Evolutionary conservation across 2,888 invertebrate genomes (phyloP).

Genomic region (Bellardia pandia): DNA sequence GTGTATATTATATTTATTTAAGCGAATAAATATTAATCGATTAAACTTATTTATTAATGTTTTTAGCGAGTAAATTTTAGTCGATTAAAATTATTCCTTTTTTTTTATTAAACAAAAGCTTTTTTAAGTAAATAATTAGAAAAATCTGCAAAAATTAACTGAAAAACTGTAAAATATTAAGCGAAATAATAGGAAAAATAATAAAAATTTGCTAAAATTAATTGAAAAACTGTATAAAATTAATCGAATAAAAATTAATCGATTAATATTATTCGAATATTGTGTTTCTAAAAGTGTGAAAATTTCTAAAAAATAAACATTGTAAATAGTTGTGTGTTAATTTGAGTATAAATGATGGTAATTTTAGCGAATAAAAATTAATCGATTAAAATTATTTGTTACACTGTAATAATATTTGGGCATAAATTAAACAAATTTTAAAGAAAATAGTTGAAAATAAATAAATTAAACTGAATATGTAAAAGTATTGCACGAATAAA

Average conservation of each 20-base stretch:
- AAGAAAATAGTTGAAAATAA: too few species aligned
- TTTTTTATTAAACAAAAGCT: too few species aligned
- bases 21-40: background rate
- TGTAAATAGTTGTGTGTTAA: too few species aligned
- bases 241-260: background rate
- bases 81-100: constrained; percentile 1
- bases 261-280: background rate
- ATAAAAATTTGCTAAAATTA: background rate
- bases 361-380: background rate
- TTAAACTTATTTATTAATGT: background rate
- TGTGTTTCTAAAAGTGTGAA: too few species aligned
- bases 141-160: background rate
- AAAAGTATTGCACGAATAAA: background rate
- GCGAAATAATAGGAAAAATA: background rate
- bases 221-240: background rate
- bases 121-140: too few species aligned
- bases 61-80: background rate
- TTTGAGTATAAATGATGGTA: too few species aligned
- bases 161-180: background rate
- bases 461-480: too few species aligned
- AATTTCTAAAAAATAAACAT: too few species aligned
- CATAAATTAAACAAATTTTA: too few species aligned
- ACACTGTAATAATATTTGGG: too few species aligned
- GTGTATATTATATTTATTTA: too few species aligned
- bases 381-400: background rate